These are phyloP conservation scores for Dicaeum eximium DNA, from an alignment of 2,113 vertebrate genomes.

Conservation along the genomic window DNA sequence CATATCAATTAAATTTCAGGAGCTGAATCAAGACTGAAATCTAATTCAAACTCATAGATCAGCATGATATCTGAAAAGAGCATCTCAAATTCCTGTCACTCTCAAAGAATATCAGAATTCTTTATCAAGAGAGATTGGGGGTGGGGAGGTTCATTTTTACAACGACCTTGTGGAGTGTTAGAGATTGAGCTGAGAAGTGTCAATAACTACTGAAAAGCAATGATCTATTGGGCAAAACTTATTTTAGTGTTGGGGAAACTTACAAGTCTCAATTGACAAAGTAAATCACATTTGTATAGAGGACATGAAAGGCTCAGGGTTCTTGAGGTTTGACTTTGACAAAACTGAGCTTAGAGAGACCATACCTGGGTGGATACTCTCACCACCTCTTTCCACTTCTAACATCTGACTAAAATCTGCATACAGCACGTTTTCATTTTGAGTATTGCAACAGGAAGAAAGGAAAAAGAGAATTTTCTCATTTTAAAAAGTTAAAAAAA, in stretches of 20 bases:
- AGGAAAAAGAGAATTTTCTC: background rate
- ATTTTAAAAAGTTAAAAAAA: background rate
- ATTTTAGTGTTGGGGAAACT: background rate
- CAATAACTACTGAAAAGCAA: background rate
- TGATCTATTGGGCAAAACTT: background rate
- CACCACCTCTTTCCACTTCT: background rate
- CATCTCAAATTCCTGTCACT: background rate
- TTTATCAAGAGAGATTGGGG: background rate
- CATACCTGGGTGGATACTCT: background rate
- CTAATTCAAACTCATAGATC: rapidly evolving
- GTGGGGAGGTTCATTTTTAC: background rate
- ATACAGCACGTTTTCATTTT: background rate
- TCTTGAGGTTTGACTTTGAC: background rate
- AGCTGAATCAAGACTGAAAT: background rate
- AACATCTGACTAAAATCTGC: background rate
- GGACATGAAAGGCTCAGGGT: background rate
- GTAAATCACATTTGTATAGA: background rate
- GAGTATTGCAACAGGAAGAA: background rate
- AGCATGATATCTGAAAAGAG: background rate
- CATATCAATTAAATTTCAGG: background rate
- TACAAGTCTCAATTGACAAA: background rate
- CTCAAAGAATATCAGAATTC: background rate
- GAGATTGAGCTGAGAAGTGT: rapidly evolving
- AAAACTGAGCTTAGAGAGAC: background rate
- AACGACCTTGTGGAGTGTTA: background rate